Evolutionary conservation across 2,888 invertebrate species (phyloP), one percentile per base, ranked within the genome.

Genomic region (Corbicula japonica): DNA sequence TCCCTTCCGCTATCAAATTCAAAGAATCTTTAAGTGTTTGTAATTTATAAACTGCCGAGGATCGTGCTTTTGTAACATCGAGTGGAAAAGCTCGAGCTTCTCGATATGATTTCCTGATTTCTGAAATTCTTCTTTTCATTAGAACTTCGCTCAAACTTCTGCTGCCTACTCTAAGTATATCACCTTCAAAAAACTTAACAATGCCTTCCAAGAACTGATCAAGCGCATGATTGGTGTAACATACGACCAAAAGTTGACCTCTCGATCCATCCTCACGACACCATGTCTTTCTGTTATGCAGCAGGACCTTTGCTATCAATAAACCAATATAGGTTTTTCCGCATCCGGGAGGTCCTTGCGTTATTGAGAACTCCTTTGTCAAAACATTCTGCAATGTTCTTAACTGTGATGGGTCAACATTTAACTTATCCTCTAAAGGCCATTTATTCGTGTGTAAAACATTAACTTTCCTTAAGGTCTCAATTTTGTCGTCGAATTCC

Each of bases 271-370:
- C 26, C 28, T 30, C 8, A 0, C 28, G 71, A 46, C 89, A 89
- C 94, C 94, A 94, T 4, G 72, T 23, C 0, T 78, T 23, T 18
- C 84, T 81, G 90, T 96, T 97, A 71, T 94, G 92, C 0, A 97
- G 92, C 35, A 97, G 90, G 0, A 95, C 76, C 52, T 90, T 78
- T 0, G 96, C 95, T 23, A 98, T 95, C 94, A 96, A 96, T 38
- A 97, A 94, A 0, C 97, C 97, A 83, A 97, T 92, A 91, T 95
- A 96, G 0, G 97, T 97, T 94, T 97, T 97, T 0, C 97, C 97
- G 0, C 97, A 97, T 2, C 97, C 97, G 0, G 97, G 97, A 0
- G 97, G 97, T 0, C 97, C 92, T 86, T 93, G 92, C 18, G 92
- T 91, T 10, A 93, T 62, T 10, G 89, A 84, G 48, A 93, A 80